phyloP scores from a whole-genome alignment of 1,140 invertebrate species.

The Eurosta solidaginis region DNA sequence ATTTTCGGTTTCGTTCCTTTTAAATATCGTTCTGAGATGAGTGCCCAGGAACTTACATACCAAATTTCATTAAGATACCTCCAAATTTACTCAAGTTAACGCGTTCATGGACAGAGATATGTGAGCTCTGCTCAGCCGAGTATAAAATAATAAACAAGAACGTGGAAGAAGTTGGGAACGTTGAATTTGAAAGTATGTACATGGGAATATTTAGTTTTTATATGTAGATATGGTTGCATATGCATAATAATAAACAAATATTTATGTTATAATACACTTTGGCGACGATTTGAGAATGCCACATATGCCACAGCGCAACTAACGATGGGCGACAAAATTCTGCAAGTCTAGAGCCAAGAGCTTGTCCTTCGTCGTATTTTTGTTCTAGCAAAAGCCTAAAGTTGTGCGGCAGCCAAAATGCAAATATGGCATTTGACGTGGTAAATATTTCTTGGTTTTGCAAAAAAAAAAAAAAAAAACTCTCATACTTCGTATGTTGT shows the following conservation, averaged over 20 bases:
- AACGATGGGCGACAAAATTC: conserved; percentile 13
- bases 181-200: no score
- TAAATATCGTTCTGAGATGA: no score
- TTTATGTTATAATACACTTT: neutral
- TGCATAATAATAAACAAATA: neutral
- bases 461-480: conserved; percentile 3
- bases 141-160: no score
- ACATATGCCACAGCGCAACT: conserved; percentile 3
- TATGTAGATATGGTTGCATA: neutral
- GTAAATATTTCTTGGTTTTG: conserved; percentile 47
- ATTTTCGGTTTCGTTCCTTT: no score
- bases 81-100: no score
- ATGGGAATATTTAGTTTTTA: neutral
- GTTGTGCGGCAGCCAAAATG: conserved; percentile 26
- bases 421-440: conserved; percentile 58
- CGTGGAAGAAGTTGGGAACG: no score
- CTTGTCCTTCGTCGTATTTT: no score
- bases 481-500: neutral
- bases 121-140: no score
- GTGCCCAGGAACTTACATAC: no score
- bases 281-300: neutral
- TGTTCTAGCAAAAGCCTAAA: neutral
- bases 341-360: neutral
- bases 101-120: no score
- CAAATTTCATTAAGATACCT: no score